These are phyloP conservation scores for Chloroceryle inda DNA, from an alignment of 2,797 vertebrate genomes.

Conservation along the genomic window DNA sequence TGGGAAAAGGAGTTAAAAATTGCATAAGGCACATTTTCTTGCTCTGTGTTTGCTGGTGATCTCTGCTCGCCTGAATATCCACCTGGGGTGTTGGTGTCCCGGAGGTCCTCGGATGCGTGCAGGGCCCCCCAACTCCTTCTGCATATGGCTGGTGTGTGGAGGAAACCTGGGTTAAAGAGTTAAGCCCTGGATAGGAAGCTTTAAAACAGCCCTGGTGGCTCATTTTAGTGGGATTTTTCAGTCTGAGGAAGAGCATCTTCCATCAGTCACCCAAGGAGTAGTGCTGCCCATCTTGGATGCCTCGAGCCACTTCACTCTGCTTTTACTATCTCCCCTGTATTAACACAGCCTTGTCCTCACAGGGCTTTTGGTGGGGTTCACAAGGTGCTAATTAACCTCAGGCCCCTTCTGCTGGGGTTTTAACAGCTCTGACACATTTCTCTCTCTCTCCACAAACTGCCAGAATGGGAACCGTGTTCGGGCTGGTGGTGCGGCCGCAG, in stretches of 20 bases:
- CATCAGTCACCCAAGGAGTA: neutral
- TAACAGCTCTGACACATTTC: neutral
- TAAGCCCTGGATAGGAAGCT: neutral
- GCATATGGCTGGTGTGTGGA: rapidly evolving
- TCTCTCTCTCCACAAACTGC: neutral
- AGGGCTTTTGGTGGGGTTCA: neutral
- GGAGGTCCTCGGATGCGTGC: neutral
- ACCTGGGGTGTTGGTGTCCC: rapidly evolving
- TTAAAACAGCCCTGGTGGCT: neutral
- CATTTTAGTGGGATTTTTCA: neutral
- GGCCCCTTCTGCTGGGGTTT: neutral
- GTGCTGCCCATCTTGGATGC: neutral
- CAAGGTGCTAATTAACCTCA: neutral
- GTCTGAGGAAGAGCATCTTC: neutral
- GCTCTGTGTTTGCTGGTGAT: neutral
- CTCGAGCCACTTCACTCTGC: neutral
- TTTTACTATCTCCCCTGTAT: neutral
- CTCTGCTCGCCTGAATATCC: neutral
- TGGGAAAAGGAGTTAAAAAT: neutral
- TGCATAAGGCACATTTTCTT: neutral
- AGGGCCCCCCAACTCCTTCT: neutral
- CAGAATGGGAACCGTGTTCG: neutral
- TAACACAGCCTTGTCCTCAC: neutral
- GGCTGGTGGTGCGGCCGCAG: neutral
- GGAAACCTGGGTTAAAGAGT: neutral